phyloP scores from a whole-genome alignment of 2,888 invertebrate species.

The Campaea margaritaria region DNA sequence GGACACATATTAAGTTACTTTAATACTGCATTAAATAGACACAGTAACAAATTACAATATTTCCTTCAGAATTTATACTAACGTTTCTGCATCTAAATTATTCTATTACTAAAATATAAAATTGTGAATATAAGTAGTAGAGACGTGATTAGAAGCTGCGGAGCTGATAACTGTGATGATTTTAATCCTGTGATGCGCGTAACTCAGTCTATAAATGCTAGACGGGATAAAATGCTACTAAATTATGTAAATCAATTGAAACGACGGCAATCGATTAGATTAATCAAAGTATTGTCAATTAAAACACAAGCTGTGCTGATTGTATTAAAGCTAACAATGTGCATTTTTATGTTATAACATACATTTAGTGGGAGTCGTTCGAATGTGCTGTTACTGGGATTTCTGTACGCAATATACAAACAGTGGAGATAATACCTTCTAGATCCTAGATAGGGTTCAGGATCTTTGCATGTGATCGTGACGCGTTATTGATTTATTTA shows the following conservation, averaged over 20 bases:
- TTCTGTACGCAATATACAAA: constrained; percentile 4
- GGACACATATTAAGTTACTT: constrained; percentile 58
- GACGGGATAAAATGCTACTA: constrained; percentile 49
- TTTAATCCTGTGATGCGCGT: constrained; percentile 68
- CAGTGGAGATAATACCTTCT: background rate
- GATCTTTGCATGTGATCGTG: too few relatives aligned
- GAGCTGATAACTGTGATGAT: constrained; percentile 67
- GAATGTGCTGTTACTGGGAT: constrained; percentile 24
- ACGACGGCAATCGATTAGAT: constrained; percentile 45
- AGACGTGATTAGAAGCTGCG: constrained; percentile 43
- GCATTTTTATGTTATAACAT: constrained; percentile 70
- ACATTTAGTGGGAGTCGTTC: constrained; percentile 55
- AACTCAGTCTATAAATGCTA: constrained; percentile 65
- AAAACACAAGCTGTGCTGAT: constrained; percentile 71
- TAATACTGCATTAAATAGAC: constrained; percentile 75
- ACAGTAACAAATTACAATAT: constrained; percentile 58
- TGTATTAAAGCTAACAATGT: constrained; percentile 78
- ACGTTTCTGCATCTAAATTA: constrained; percentile 61
- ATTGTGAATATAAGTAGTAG: constrained; percentile 54
- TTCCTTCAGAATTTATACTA: constrained; percentile 38
- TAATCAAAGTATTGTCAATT: constrained; percentile 38
- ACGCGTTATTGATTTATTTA: too few relatives aligned
- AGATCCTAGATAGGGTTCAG: too few relatives aligned
- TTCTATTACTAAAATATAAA: constrained; percentile 49
- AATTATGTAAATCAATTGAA: constrained; percentile 54